Base-by-base conservation (phyloP, 2,888 invertebrate genomes). In the Dasysyrphus tricinctus region DNA sequence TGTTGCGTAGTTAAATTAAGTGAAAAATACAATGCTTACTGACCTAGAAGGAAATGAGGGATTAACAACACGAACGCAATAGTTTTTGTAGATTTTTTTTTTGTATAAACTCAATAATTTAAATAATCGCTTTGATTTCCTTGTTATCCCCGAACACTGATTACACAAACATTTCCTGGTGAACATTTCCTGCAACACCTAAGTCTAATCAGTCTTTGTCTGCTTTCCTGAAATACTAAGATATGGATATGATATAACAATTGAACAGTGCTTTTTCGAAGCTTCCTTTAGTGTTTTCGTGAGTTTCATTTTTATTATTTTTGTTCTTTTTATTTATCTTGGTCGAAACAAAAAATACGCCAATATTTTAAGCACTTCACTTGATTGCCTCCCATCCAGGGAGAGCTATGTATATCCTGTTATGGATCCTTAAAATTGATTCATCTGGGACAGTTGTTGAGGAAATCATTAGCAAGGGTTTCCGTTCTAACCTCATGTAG, bases 391-490 rank as follows among this genome's bases (percentile, higher is more conserved):
- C 32, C 32, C 67, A 11, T 24, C 19, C n/a, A n/a, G n/a, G 34
- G 12, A 39, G 6, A 42, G 3, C 59, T 51, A 61, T 61, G n/a
- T n/a, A 42, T 61, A 61, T 67, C 49, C 49, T 67, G 47, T 49
- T 49, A 12, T 42, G 24, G 54, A 69, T 29, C 49, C 67, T 42
- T 9, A n/a, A 37, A 39, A 72, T 65, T 49, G 39, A 49, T 49
- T 61, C 69, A 74, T 56, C 56, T 61, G 56, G 29, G 57, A 67
- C 85, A 85, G 85, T 85, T 85, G 85, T 78, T 81, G 42, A 85
- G 85, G 85, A 85, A 81, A 85, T 85, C 49, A 32, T 85, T 85
- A 80, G 16, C 54, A 81, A 77, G 69, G 2, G 76, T 73, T 81
- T 85, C 84, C 80, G 84, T 75, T 83, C 14, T 4, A 59, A 32